Base-by-base conservation (phyloP, 2,888 invertebrate species). In the Flexamia atlantica region DNA sequence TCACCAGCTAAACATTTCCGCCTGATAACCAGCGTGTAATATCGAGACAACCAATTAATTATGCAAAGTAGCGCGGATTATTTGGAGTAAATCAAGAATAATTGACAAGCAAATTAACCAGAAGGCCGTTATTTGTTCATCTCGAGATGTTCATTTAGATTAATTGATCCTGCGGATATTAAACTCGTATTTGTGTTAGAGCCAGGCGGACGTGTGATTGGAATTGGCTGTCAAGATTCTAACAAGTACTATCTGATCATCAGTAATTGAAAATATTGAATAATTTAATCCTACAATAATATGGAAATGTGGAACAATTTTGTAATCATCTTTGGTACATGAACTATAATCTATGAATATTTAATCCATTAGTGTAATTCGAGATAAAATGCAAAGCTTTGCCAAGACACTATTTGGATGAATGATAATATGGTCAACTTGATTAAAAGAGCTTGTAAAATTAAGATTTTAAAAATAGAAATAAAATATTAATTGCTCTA, bases 61-160 rank as follows among this genome's bases (percentile, higher is more conserved):
- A 64, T 64, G 64, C 64, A 64, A 64, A 64, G 64, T 12, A 64
- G 9, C 64, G 64, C 64, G 64, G 64, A 64, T 64, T 64, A 28
- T 30, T 64, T 30, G 14, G 28, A 64, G 64, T 64, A 64, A 64
- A 64, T 64, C 64, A 64, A 30, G 12, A 64, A 30, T 64, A 64
- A 64, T 64, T 64, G 64, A 64, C 64, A 64, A 64, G 64, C 17
- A 64, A 64, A 64, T 28, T 30, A 64, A 64, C 64, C 64, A 64
- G 64, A 64, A 14, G 64, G 28, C 64, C 64, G 28, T 57, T 57
- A 20, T 7, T 57, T 17, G n/a, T 2, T 57, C 23, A 28, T 64
- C 64, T 12, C 28, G 64, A 64, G 64, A 64, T 64, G 64, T 25
- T 64, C 30, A 64, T 64, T 64, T 64, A 64, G 64, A 64, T 64